phyloP scores from a whole-genome alignment of 2,113 vertebrate species.

The Hippocampus comes region DNA sequence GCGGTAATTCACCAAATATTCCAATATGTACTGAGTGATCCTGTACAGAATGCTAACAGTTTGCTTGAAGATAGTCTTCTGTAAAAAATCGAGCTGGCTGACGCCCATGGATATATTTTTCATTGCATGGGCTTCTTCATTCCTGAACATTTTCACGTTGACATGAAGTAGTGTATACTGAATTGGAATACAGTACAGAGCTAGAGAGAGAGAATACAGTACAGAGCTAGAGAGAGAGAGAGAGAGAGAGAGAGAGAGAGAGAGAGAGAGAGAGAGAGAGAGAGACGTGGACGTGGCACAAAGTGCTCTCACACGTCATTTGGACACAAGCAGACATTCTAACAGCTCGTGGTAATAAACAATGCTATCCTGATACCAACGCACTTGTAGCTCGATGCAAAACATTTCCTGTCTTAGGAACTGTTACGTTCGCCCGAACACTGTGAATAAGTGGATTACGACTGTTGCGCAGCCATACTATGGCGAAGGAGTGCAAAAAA shows the following conservation, averaged over 20 bases:
- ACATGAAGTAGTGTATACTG: background rate
- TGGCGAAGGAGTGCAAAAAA: slow-evolving; percentile 29
- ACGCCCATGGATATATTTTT: no score
- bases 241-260: slow-evolving; percentile 1
- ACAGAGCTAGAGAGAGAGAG: background rate
- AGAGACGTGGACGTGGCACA: slow-evolving; percentile 64
- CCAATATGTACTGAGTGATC: no score
- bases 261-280: background rate
- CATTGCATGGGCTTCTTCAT: no score
- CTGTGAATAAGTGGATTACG: slow-evolving; percentile 7
- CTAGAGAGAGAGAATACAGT: background rate
- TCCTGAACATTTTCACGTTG: no score
- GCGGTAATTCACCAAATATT: no score
- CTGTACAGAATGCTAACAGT: no score
- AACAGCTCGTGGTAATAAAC: slow-evolving; percentile 1
- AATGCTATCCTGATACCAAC: background rate
- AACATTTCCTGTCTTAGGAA: background rate
- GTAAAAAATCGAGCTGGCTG: no score
- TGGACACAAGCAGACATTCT: slow-evolving; percentile 26
- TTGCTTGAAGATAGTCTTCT: no score
- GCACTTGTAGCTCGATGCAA: background rate
- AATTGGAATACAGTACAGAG: background rate
- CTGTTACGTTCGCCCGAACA: background rate
- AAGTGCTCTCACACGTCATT: slow-evolving; percentile 60
- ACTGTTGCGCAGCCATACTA: slow-evolving; percentile 15